A percentile compares a stretch with the other conserved stretches of the same genome.
phyloP scores from a whole-genome alignment of 2,797 vertebrate genomes.

The Rhodeus uyekii region DNA sequence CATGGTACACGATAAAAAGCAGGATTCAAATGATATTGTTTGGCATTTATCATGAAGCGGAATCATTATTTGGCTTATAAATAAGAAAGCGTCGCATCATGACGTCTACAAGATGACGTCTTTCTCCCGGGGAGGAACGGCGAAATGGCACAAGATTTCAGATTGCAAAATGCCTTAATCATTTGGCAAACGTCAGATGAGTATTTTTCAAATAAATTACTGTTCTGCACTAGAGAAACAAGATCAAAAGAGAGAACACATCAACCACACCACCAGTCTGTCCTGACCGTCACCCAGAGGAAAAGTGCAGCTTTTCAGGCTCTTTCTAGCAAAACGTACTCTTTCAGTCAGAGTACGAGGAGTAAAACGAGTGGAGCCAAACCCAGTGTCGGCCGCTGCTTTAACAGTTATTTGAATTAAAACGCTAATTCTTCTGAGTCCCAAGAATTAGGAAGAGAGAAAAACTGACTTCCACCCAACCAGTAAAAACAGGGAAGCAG shows the following conservation, averaged over 20 bases:
- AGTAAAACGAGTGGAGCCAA: background rate
- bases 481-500: conserved; percentile 56
- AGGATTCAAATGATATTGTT: conserved; percentile 18
- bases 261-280: conserved; percentile 54
- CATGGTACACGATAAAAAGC: conserved; percentile 1
- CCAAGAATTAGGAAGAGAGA: conserved; percentile 6
- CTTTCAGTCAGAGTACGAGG: background rate
- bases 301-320: conserved; percentile 66
- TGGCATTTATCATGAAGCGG: conserved; percentile 27
- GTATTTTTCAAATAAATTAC: conserved; percentile 7
- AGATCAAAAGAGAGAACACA: conserved; percentile 43
- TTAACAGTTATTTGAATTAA: conserved; percentile 10
- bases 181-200: conserved; percentile 54
- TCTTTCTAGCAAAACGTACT: background rate
- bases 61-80: conserved; percentile 41
- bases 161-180: conserved; percentile 30
- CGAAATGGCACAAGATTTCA: conserved; percentile 21
- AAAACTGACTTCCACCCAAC: conserved; percentile 36
- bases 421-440: conserved; percentile 35
- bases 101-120: background rate
- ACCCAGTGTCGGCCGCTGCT: conserved; percentile 22
- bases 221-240: conserved; percentile 40
- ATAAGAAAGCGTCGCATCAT: conserved; percentile 23
- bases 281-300: conserved; percentile 62
- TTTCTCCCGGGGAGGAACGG: background rate